Evolutionary conservation across 2,797 vertebrate species (phyloP).

Genomic region (Chelon labrosus): DNA sequence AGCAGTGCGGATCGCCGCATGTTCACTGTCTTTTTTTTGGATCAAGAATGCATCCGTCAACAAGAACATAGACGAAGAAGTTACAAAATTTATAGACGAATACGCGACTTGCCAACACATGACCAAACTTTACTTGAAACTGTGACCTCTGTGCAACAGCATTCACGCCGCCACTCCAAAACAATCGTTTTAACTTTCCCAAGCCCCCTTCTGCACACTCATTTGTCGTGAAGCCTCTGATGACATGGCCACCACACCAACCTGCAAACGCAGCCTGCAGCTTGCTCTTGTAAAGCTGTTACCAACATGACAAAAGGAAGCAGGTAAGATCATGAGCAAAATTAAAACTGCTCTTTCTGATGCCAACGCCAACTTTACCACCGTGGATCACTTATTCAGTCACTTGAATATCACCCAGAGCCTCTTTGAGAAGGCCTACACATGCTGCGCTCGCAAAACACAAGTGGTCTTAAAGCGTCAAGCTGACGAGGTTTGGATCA

Average conservation of each 20-base stretch:
- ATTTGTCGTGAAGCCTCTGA: background rate
- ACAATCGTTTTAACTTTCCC: constrained; percentile 12
- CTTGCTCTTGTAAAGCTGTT: too few relatives aligned
- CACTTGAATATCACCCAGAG: too few relatives aligned
- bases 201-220: constrained; percentile 5
- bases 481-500: constrained; percentile 3
- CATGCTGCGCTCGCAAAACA: background rate
- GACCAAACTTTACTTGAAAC: background rate
- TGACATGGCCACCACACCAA: too few relatives aligned
- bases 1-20: background rate
- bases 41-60: background rate
- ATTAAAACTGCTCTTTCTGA: too few relatives aligned
- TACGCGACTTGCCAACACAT: too few relatives aligned
- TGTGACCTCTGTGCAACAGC: constrained; percentile 7
- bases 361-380: too few relatives aligned
- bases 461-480: background rate
- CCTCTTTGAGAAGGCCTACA: too few relatives aligned
- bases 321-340: too few relatives aligned
- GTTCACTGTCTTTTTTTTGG: background rate
- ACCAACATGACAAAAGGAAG: too few relatives aligned
- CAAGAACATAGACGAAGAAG: constrained; percentile 1
- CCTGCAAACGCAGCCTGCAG: too few relatives aligned
- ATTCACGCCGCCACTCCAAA: constrained; percentile 22
- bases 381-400: too few relatives aligned
- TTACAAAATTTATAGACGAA: background rate